A percentile compares a stretch with the other conserved stretches of the same genome.
Conservation (phyloP, 1,140 invertebrate species). For the Meloidogyne floridensis region DNA sequence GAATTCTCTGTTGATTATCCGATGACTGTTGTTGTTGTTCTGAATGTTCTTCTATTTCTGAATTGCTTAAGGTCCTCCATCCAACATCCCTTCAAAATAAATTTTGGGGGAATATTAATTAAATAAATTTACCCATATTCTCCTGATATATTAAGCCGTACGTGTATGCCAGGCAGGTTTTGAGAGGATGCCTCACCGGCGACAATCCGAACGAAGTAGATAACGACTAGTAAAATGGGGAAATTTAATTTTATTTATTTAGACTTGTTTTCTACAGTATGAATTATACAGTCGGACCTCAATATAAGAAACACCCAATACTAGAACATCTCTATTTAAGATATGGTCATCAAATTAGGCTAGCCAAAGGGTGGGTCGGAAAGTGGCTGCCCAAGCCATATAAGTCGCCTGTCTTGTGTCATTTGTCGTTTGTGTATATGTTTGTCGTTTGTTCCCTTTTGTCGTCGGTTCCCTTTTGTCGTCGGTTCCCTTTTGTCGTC, state of each 20-base stretch:
- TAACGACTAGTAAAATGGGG: conserved; percentile 38
- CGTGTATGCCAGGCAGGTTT: conserved; percentile 8
- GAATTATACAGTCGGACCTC: too few relatives aligned
- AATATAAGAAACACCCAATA: too few relatives aligned
- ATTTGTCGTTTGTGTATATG: too few relatives aligned
- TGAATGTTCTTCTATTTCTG: neutral
- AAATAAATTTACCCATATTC: neutral
- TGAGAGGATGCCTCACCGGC: conserved; percentile 31
- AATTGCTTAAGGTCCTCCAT: conserved; percentile 16
- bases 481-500: too few relatives aligned
- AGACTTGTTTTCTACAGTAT: neutral
- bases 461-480: too few relatives aligned
- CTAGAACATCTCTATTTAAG: too few relatives aligned
- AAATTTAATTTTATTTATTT: neutral
- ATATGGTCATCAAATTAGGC: too few relatives aligned
- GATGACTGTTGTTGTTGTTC: neutral
- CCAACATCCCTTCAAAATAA: conserved; percentile 47
- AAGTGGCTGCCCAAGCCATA: too few relatives aligned
- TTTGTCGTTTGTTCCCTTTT: too few relatives aligned
- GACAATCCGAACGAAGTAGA: conserved; percentile 42
- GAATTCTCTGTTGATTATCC: neutral
- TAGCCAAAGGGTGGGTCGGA: too few relatives aligned
- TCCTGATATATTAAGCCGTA: conserved; percentile 42
- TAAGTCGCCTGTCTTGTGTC: too few relatives aligned
- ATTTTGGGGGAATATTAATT: neutral